Conservation (phyloP, 1,140 invertebrate genomes). For the Zaprionus taronus region DNA sequence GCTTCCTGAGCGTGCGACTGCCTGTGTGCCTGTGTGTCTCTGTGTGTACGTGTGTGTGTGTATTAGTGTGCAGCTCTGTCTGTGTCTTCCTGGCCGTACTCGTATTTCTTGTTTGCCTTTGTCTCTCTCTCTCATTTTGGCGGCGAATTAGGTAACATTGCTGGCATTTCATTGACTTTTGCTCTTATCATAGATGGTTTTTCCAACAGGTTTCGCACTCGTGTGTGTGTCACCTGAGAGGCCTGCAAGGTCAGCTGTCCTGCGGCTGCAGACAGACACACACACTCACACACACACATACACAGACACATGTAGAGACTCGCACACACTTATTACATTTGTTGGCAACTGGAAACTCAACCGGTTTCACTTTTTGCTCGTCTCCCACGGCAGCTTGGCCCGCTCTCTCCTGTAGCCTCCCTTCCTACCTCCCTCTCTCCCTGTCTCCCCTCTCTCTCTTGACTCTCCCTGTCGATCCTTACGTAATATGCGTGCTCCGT, state of each 20-base stretch:
- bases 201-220: constrained; percentile 57
- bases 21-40: neutral
- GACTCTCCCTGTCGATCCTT: constrained; percentile 37
- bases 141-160: constrained; percentile 73
- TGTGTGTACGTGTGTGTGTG: constrained; percentile 16
- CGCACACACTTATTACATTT: neutral
- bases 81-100: constrained; percentile 51
- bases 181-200: constrained; percentile 60
- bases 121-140: constrained; percentile 26
- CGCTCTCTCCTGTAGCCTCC: neutral
- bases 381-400: neutral
- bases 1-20: constrained; percentile 36
- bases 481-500: constrained; percentile 60
- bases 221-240: constrained; percentile 20
- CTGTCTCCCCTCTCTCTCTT: neutral
- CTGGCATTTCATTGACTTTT: constrained; percentile 67
- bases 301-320: neutral
- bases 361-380: constrained; percentile 53
- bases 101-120: constrained; percentile 59
- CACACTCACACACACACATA: neutral
- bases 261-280: constrained; percentile 15
- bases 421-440: neutral
- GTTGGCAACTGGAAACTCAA: constrained; percentile 38
- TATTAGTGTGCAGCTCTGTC: constrained; percentile 17
- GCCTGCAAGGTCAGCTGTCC: constrained; percentile 69